Conservation (phyloP, 2,888 invertebrate genomes). For the Heliconius erato region DNA sequence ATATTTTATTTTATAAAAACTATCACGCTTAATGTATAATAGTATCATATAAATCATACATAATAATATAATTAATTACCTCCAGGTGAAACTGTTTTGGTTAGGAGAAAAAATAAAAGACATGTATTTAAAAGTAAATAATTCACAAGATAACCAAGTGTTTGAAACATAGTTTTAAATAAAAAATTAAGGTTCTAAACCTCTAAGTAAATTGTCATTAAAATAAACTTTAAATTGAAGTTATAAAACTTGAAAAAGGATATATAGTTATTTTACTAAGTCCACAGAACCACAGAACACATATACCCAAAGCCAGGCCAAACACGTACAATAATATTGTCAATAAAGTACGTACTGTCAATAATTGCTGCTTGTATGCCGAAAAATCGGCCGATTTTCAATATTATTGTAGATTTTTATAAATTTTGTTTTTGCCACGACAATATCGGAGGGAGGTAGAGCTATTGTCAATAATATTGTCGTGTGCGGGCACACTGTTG, state of each 20-base stretch:
- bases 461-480: too few relatives aligned
- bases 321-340: too few relatives aligned
- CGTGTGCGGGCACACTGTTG: too few relatives aligned
- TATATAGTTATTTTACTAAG: background rate
- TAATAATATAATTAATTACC: slow-evolving; percentile 44
- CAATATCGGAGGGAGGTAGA: too few relatives aligned
- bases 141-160: background rate
- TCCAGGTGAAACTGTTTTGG: slow-evolving; percentile 49
- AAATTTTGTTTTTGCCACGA: too few relatives aligned
- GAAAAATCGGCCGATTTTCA: too few relatives aligned
- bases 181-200: background rate
- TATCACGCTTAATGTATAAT: background rate
- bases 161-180: slow-evolving; percentile 31
- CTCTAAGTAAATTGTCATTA: background rate
- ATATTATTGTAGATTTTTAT: too few relatives aligned
- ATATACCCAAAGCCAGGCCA: too few relatives aligned
- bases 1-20: slow-evolving; percentile 31
- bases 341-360: too few relatives aligned
- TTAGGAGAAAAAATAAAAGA: slow-evolving; percentile 38
- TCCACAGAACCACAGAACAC: too few relatives aligned
- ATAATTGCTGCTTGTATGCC: too few relatives aligned
- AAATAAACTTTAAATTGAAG: background rate
- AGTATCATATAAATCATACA: background rate
- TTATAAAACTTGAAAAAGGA: background rate
- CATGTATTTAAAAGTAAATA: slow-evolving; percentile 13